phyloP scores from a whole-genome alignment of 1,140 invertebrate species.

The Drosophila orena region DNA sequence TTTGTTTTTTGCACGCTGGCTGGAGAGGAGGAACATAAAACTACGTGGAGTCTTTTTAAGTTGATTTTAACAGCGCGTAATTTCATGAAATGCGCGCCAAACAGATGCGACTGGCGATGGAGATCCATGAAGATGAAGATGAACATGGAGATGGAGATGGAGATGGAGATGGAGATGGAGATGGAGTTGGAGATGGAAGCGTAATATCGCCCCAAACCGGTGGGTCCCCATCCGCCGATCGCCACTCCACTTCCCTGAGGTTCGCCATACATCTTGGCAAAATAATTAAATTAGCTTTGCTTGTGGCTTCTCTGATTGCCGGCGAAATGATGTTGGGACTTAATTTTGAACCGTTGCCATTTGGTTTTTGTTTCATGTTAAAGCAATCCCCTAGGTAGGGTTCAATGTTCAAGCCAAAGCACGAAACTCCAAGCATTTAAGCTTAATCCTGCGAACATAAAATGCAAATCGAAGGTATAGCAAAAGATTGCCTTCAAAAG shows the following conservation, averaged over 20 bases:
- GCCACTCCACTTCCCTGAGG: not conserved
- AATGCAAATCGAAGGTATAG: not conserved
- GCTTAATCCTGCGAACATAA: not conserved
- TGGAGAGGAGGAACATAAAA: slow-evolving; percentile 61
- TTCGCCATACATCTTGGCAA: slow-evolving; percentile 33
- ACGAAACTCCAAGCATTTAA: not conserved
- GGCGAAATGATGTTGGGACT: slow-evolving; percentile 52
- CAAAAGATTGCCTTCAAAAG: not conserved
- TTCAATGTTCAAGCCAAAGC: slow-evolving; percentile 9
- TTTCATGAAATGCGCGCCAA: slow-evolving; percentile 62
- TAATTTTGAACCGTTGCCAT: slow-evolving; percentile 48
- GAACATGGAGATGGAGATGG: slow-evolving; percentile 12
- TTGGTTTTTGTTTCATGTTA: slow-evolving; percentile 29
- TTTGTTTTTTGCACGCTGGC: slow-evolving; percentile 63
- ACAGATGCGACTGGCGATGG: slow-evolving; percentile 29
- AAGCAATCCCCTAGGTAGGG: slow-evolving; percentile 2
- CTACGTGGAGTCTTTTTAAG: slow-evolving; percentile 78
- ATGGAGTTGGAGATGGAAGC: too few species aligned
- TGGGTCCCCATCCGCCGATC: slow-evolving; percentile 15
- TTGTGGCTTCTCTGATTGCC: slow-evolving; percentile 65
- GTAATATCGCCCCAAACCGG: slow-evolving; percentile 22
- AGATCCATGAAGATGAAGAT: slow-evolving; percentile 33
- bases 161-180: slow-evolving; percentile 11
- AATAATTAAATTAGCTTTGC: slow-evolving; percentile 78
- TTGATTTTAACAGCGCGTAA: slow-evolving; percentile 77